Percentiles rank a stretch among this genome's conserved stretches.
phyloP scores from a whole-genome alignment of 2,888 invertebrate species.

The Drosophila picticornis region DNA sequence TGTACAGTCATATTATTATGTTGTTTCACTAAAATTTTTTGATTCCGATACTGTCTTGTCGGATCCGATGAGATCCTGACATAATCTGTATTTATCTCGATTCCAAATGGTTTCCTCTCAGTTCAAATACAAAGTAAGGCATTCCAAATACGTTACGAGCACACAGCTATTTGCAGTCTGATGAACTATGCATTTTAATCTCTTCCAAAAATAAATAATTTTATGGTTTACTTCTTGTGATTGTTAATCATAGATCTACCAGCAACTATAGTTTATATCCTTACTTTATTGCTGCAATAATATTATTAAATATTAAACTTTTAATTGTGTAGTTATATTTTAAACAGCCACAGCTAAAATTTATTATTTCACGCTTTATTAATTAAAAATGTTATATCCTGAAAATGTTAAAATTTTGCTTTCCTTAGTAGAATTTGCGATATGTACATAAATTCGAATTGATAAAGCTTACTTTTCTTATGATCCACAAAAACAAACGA shows the following conservation, averaged over 20 bases:
- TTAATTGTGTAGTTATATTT: neutral
- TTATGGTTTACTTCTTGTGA: no score
- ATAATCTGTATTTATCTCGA: no score
- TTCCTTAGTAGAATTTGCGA: neutral
- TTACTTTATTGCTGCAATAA: neutral
- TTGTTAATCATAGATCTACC: no score
- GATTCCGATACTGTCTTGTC: neutral
- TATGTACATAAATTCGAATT: conserved; percentile 3
- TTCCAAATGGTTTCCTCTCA: no score
- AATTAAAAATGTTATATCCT: neutral
- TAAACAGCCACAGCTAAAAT: neutral
- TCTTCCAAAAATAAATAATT: no score
- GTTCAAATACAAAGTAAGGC: no score
- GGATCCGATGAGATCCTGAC: no score
- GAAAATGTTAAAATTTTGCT: neutral
- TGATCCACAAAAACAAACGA: conserved; percentile 11
- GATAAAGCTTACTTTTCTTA: neutral
- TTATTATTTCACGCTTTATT: neutral
- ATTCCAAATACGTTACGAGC: no score
- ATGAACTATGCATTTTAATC: no score
- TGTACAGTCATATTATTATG: neutral
- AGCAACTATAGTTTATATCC: no score
- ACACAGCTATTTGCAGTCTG: no score
- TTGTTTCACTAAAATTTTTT: neutral
- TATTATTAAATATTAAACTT: neutral